These are phyloP conservation scores for Theocolax elegans DNA, from an alignment of 1,140 invertebrate species.

Conservation along the genomic window DNA sequence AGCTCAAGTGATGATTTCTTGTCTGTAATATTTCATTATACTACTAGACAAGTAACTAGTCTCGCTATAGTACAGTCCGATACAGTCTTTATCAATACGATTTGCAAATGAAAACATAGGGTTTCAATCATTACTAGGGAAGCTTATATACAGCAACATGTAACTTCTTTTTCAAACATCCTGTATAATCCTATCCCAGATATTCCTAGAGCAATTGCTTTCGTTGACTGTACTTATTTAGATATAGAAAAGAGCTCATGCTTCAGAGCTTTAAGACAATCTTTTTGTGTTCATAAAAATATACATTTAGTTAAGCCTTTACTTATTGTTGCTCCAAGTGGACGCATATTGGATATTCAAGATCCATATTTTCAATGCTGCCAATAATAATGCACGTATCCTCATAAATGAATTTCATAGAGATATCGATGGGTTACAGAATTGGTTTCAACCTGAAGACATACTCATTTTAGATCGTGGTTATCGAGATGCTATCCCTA, in stretches of 20 bases:
- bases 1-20: slow-evolving; percentile 21
- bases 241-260: slow-evolving; percentile 32
- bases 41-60: too few relatives aligned
- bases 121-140: background rate
- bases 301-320: too few relatives aligned
- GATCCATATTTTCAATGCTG: too few relatives aligned
- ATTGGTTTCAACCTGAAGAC: too few relatives aligned
- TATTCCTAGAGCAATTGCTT: background rate
- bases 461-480: too few relatives aligned
- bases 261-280: slow-evolving; percentile 19
- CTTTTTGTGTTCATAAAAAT: slow-evolving; percentile 23
- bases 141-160: background rate
- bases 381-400: too few relatives aligned
- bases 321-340: slow-evolving; percentile 31
- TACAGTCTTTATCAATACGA: background rate
- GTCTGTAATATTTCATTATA: slow-evolving; percentile 20
- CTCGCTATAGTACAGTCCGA: background rate
- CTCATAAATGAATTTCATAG: too few relatives aligned
- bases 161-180: background rate
- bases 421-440: too few relatives aligned
- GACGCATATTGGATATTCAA: too few relatives aligned
- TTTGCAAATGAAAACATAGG: background rate
- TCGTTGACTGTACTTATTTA: slow-evolving; percentile 28
- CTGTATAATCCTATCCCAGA: background rate
- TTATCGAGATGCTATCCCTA: too few relatives aligned